Base-by-base conservation (phyloP, 2,113 vertebrate species). In the Steatornis caripensis region DNA sequence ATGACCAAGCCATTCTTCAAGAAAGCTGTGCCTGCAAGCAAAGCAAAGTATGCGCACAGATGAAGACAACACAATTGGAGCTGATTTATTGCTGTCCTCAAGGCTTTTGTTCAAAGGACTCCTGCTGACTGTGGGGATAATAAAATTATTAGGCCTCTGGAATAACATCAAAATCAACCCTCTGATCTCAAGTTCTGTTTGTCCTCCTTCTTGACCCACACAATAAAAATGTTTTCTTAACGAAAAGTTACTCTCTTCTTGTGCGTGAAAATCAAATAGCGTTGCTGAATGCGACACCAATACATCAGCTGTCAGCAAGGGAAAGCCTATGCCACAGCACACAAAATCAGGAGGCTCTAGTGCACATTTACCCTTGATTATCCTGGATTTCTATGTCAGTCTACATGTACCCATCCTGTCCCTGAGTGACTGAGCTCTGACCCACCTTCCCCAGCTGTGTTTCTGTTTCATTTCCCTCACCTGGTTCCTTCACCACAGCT, bases 351-450 rank as follows among this genome's bases (percentile, higher is more conserved):
- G 80, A 48, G 34, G 18, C 15, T 23, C 9, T 24, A 9, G 5
- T 41, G 18, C 3, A 12, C 11, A 14, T 58, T 43, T 27, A 46
- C 12, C 13, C 20, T 46, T 46, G 39, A 6, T 53, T 58, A 49
- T 6, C 19, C 22, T 17, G 72, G 48, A 60, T 27, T 71, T 58
- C 32, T 70, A 2, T 21, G 9, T 15, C 55, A 48, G 1, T 36
- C n/a, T 36, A 29, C 36, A 32, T 0, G 2, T 32, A 69, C 21
- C 7, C 23, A 5, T 29, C 6, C 45, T 58, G 10, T 26, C 29
- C 17, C 23, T 1, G 0, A 11, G 39, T 1, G 2, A 37, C 64
- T 1, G 2, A 78, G 8, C 15, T 81, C 48, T 72, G 30, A 78
- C 30, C 4, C n/a, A 53, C 3, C 11, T 45, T 58, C 5, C 9